Conservation (phyloP, 2,113 vertebrate species). For the Brachypodius melanocephalos region DNA sequence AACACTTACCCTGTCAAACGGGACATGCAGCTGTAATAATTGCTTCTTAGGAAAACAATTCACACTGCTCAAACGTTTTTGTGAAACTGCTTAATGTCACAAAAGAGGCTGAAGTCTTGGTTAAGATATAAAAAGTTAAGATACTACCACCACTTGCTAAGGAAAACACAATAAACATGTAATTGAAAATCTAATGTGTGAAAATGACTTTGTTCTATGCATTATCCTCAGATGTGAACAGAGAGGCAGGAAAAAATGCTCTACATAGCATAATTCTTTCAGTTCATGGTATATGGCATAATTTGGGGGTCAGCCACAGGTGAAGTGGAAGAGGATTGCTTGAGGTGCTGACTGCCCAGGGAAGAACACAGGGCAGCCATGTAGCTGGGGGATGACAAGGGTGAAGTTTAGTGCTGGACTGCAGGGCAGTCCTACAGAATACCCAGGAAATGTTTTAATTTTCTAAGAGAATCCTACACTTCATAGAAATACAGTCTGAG, state of each 20-base stretch:
- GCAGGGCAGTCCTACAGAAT: background rate
- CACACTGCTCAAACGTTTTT: background rate
- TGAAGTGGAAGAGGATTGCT: background rate
- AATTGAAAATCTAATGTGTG: background rate
- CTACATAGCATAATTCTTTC: background rate
- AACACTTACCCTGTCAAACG: background rate
- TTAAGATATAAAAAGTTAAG: background rate
- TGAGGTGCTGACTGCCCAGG: background rate
- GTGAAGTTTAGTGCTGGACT: background rate
- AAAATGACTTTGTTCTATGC: background rate
- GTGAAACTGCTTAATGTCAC: background rate
- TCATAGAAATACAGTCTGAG: background rate
- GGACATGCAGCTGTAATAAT: background rate
- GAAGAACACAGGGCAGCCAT: background rate
- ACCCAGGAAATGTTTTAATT: background rate
- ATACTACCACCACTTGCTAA: background rate
- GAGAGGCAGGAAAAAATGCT: background rate
- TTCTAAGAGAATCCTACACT: background rate
- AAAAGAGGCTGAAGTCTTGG: background rate
- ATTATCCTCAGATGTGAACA: background rate
- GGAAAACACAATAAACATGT: background rate
- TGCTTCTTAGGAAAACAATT: background rate
- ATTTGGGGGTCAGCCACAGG: background rate
- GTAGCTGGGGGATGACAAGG: background rate
- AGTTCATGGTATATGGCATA: too few relatives aligned